Percentiles rank a stretch among this genome's conserved stretches.
Evolutionary conservation across 37 sponge, comb jelly and placozoan species (phyloP).

Genomic region (Hormiphora californensis): DNA sequence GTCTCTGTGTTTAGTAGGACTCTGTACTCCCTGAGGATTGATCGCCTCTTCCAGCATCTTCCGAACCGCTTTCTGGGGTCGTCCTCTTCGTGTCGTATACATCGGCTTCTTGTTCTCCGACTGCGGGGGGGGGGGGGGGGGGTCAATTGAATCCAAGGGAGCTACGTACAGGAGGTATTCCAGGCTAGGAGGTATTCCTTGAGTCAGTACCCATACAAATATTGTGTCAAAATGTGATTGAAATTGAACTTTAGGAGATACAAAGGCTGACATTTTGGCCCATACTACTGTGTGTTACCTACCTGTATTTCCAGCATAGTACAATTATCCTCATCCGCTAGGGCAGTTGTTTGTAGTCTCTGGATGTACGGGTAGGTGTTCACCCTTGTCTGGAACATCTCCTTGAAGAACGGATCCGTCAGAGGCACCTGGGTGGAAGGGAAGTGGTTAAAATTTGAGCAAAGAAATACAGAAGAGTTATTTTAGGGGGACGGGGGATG

Average conservation of each 20-base stretch:
- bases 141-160: too few species aligned
- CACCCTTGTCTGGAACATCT: slow-evolving; percentile 25
- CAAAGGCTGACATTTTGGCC: too few species aligned
- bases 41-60: slow-evolving; percentile 43
- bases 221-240: too few species aligned
- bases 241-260: too few species aligned
- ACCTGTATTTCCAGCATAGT: slow-evolving; percentile 40
- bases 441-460: too few species aligned
- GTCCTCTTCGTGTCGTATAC: slow-evolving; percentile 21
- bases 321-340: slow-evolving; percentile 31
- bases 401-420: slow-evolving; percentile 45
- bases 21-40: slow-evolving; percentile 8
- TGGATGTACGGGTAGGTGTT: slow-evolving; percentile 43
- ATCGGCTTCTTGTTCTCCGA: slow-evolving; percentile 51
- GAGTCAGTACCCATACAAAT: too few species aligned
- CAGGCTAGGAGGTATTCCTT: too few species aligned
- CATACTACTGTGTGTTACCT: too few species aligned
- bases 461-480: too few species aligned
- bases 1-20: slow-evolving; percentile 14
- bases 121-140: not conserved
- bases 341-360: not conserved
- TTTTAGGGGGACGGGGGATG: too few species aligned
- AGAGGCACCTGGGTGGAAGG: slow-evolving; percentile 28
- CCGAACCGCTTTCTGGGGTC: slow-evolving; percentile 9
- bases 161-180: too few species aligned